phyloP scores from a whole-genome alignment of 2,888 invertebrate genomes.

The Callosobruchus maculatus region DNA sequence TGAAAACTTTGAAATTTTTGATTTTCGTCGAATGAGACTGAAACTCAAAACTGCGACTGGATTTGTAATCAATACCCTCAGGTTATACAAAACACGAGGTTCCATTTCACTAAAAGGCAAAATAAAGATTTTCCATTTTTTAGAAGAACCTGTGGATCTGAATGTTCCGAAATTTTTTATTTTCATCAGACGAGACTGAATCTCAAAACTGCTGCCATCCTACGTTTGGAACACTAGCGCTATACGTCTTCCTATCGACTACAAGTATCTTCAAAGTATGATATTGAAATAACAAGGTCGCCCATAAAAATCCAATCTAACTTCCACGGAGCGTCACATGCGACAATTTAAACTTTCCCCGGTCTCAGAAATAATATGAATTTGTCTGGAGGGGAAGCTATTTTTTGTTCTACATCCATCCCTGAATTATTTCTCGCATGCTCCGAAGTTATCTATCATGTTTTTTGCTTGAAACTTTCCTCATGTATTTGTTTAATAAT shows the following conservation, averaged over 20 bases:
- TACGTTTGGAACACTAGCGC: background rate
- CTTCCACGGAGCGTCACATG: slow-evolving; percentile 38
- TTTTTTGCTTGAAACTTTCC: background rate
- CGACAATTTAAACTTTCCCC: slow-evolving; percentile 36
- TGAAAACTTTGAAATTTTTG: no score
- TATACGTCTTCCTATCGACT: slow-evolving; percentile 5
- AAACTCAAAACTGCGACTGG: no score
- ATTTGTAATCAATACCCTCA: no score
- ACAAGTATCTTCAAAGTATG: slow-evolving; percentile 36
- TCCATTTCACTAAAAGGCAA: no score
- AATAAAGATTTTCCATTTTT: no score
- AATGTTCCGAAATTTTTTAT: no score
- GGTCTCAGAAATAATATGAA: slow-evolving; percentile 33
- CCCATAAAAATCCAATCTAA: slow-evolving; percentile 40
- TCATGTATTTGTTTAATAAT: background rate
- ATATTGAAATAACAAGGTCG: slow-evolving; percentile 43
- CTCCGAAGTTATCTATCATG: background rate
- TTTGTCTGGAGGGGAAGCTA: slow-evolving; percentile 22
- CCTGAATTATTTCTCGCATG: background rate
- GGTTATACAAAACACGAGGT: no score
- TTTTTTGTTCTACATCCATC: slow-evolving; percentile 19
- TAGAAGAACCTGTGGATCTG: no score
- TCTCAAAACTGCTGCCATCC: background rate
- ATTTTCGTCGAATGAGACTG: no score
- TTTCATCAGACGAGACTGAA: no score